Conservation (phyloP, 2,797 vertebrate genomes). For the Schizothorax lantsangensis region DNA sequence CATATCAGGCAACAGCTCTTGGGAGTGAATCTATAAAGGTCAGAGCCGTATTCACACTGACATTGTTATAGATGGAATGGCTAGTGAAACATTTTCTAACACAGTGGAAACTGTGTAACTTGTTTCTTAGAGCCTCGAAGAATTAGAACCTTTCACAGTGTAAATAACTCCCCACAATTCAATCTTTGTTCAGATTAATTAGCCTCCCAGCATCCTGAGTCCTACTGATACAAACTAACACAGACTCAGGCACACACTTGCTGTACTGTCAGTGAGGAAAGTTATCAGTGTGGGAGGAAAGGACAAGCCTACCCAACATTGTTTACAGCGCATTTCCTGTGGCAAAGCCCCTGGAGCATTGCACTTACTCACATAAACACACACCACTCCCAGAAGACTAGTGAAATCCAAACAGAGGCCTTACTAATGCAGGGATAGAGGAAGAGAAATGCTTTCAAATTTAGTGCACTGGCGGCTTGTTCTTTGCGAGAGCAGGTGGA, state of each 20-base stretch:
- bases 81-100: background rate
- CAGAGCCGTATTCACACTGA: slow-evolving; percentile 21
- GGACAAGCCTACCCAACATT: slow-evolving; percentile 75
- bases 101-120: background rate
- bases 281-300: slow-evolving; percentile 71
- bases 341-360: slow-evolving; percentile 75
- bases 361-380: slow-evolving; percentile 72
- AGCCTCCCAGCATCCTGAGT: background rate
- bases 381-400: slow-evolving; percentile 59
- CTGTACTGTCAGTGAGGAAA: slow-evolving; percentile 59
- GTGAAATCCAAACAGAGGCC: slow-evolving; percentile 43
- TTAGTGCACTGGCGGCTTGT: background rate
- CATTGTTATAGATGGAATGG: background rate
- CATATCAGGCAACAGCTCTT: slow-evolving; percentile 12
- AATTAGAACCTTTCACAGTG: slow-evolving; percentile 7
- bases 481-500: background rate
- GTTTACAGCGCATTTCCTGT: slow-evolving; percentile 81
- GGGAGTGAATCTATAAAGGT: slow-evolving; percentile 34
- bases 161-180: slow-evolving; percentile 18
- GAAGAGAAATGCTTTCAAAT: slow-evolving; percentile 20
- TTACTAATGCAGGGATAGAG: slow-evolving; percentile 4
- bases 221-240: slow-evolving; percentile 5
- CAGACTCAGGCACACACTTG: slow-evolving; percentile 49
- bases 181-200: slow-evolving; percentile 31
- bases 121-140: slow-evolving; percentile 5